A percentile compares a stretch with the other conserved stretches of the same genome.
Conservation (phyloP, 2,797 vertebrate genomes). For the Hephaestus fuliginosus region DNA sequence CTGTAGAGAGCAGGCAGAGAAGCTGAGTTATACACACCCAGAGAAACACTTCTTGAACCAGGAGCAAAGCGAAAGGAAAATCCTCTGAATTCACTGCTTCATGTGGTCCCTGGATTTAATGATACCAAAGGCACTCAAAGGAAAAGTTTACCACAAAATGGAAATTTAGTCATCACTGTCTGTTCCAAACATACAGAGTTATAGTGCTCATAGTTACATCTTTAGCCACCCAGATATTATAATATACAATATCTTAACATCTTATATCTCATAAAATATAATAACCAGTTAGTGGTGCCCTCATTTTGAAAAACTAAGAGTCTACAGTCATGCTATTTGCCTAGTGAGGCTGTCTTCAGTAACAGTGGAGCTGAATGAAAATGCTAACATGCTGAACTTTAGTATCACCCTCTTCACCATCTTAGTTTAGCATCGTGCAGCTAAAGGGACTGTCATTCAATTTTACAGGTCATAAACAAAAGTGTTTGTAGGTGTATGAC, state of each 20-base stretch:
- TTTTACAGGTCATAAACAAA: no score
- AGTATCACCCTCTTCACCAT: background rate
- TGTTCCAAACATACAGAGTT: no score
- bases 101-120: background rate
- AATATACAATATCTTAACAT: no score
- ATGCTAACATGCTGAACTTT: background rate
- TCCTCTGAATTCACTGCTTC: background rate
- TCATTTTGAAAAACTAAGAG: background rate
- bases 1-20: conserved; percentile 25
- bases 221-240: background rate
- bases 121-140: background rate
- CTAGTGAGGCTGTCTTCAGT: no score
- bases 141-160: background rate
- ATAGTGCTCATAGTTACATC: background rate
- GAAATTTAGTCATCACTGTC: background rate
- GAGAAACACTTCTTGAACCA: background rate
- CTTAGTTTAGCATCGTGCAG: background rate
- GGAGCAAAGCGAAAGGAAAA: conserved; percentile 1
- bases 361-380: background rate
- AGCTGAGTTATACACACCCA: no score
- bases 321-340: no score
- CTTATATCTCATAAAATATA: no score
- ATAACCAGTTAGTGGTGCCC: background rate
- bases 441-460: no score
- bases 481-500: background rate